Evolutionary conservation across 2,888 invertebrate species (phyloP), one percentile per base, ranked within the genome.

Genomic region (Emmelina monodactyla): DNA sequence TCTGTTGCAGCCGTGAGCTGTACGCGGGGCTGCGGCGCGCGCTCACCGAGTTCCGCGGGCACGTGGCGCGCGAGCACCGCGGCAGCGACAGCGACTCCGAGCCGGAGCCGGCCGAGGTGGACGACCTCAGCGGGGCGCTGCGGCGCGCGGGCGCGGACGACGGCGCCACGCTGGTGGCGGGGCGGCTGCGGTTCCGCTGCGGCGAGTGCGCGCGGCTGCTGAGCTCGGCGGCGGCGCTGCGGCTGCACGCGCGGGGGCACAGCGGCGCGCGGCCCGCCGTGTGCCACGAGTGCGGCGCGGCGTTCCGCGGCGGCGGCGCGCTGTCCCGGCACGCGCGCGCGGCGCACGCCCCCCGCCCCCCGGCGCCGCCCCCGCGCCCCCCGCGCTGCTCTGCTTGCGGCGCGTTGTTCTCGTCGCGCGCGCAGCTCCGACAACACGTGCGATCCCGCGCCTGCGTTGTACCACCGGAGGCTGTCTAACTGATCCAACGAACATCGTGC

Each of bases 271-370:
- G 84, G 31, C 85, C 86, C 1, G 86, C 83, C 58, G 83, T 85
- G 38, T 87, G 87, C 50, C 85, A 87, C 55, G 52, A 85, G 13
- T 87, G 87, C 55, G 87, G 86, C 2, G 85, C 85, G 46, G 83
- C 83, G 51, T 87, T 87, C 61, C 72, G 87, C 14, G 82, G 86
- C n/a, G 84, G 84, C 11, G 82, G 83, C 58, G 86, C 86, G 1
- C 60, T 87, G 15, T 81, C 82, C 31, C 67, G 87, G 1, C 87
- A 88, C 50, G 49, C 87, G 14, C 71, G 81, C 14, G 85, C 86
- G 46, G 86, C 86, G 2, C 87, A 87, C 61, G 82, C 83, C 44
- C 78, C 83, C 2, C 69, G 82, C 3, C 83, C 84, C 41, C 83
- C 84, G 11, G 83, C 82, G 54, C 55, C 81, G 0, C 87, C 87